phyloP scores from a whole-genome alignment of 2,113 vertebrate species.

The Phrynosoma blainvillii region DNA sequence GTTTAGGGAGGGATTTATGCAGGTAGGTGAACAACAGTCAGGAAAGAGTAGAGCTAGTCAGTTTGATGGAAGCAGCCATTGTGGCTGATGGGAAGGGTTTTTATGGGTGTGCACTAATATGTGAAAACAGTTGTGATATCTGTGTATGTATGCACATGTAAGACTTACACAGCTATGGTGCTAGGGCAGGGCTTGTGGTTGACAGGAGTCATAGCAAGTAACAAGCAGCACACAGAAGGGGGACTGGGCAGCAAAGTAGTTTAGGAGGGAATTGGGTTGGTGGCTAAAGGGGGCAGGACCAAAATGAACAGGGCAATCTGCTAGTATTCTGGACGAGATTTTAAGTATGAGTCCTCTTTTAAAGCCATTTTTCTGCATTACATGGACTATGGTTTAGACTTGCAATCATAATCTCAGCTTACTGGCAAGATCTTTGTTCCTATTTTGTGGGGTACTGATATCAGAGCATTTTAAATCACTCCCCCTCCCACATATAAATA shows the following conservation, averaged over 20 bases:
- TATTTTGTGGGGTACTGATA: background rate
- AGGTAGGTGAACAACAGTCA: too few species aligned
- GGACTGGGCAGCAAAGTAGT: background rate
- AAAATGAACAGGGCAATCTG: background rate
- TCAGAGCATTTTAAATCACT: too few species aligned
- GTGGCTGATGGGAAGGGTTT: background rate
- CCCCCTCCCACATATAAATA: background rate
- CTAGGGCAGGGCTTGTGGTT: background rate
- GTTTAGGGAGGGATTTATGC: background rate
- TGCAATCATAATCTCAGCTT: background rate
- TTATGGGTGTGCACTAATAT: background rate
- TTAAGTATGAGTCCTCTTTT: background rate
- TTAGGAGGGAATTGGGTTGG: background rate
- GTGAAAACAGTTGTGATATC: background rate
- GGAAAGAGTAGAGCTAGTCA: background rate
- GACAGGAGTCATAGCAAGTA: background rate
- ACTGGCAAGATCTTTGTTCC: background rate
- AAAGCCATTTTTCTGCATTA: too few species aligned
- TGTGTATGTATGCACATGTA: background rate
- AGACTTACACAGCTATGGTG: too few species aligned
- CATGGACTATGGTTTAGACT: background rate
- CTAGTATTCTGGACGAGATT: background rate
- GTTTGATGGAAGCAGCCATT: background rate
- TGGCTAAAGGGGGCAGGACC: background rate
- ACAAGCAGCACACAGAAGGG: too few species aligned